These are phyloP conservation scores for Nomada lathburiana DNA, from an alignment of 2,888 invertebrate species.

Conservation along the genomic window DNA sequence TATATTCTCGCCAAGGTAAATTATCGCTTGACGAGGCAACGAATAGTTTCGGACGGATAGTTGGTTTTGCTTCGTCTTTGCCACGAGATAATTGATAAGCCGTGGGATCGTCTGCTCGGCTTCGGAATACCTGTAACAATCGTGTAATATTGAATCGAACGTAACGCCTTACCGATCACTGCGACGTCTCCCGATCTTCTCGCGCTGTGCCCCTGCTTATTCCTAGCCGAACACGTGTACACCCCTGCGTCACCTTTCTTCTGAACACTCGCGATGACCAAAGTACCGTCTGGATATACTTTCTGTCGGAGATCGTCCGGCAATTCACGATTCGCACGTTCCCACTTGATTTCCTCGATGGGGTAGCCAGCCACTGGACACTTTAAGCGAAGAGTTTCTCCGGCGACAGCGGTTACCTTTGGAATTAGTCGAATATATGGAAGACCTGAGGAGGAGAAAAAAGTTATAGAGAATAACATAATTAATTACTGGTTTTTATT, in stretches of 20 bases:
- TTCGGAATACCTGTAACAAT: conserved; percentile 58
- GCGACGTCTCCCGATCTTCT: conserved; percentile 90
- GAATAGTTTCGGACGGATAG: not conserved
- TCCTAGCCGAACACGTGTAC: conserved; percentile 92
- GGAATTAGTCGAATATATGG: conserved; percentile 92
- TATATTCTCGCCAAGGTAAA: not conserved
- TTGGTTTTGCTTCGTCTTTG: conserved; percentile 25
- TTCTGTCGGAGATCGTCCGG: conserved; percentile 93
- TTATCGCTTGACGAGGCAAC: not conserved
- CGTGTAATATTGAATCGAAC: conserved; percentile 43
- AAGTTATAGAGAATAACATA: not conserved
- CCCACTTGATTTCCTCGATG: conserved; percentile 92
- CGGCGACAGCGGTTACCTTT: conserved; percentile 93
- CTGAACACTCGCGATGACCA: conserved; percentile 91
- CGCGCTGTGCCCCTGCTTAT: conserved; percentile 91
- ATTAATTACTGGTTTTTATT: not conserved
- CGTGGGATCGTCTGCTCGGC: conserved; percentile 13
- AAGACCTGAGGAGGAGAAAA: conserved; percentile 86
- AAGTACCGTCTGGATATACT: conserved; percentile 90
- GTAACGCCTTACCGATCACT: conserved; percentile 89
- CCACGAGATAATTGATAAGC: not conserved
- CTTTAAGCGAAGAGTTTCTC: conserved; percentile 90
- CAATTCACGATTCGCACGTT: conserved; percentile 89
- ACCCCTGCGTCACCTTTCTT: conserved; percentile 91
- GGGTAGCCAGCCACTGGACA: conserved; percentile 94